Percentiles rank a stretch among this genome's conserved stretches.
These are phyloP conservation scores for Herminia tarsipennalis DNA, from an alignment of 2,888 invertebrate species.

Conservation along the genomic window DNA sequence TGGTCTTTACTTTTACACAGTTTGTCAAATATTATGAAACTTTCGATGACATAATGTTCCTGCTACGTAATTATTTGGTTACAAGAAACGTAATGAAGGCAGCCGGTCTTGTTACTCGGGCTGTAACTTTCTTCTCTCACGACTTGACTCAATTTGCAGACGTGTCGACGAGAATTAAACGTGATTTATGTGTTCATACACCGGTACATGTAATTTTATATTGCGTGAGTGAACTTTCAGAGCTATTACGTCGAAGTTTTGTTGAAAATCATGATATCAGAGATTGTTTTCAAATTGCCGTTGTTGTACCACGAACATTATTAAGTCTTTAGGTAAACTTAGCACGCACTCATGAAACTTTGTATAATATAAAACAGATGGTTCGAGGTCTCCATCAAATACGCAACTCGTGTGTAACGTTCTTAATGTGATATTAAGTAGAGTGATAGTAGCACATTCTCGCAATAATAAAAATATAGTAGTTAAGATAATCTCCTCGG, in stretches of 20 bases:
- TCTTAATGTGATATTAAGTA: conserved; percentile 35
- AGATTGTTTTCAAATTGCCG: no score
- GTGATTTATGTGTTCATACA: conserved; percentile 9
- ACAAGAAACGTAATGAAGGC: conserved; percentile 36
- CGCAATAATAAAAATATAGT: conserved; percentile 24
- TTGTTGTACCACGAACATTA: no score
- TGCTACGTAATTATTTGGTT: conserved; percentile 35
- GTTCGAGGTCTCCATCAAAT: conserved; percentile 1
- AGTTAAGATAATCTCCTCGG: conserved; percentile 19
- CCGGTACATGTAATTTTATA: no score
- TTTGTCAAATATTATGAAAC: conserved; percentile 29
- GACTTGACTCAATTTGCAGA: conserved; percentile 31
- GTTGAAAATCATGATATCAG: no score
- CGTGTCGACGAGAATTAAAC: conserved; percentile 23
- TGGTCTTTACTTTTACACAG: conserved; percentile 13
- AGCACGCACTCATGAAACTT: no score
- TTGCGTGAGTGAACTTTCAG: not conserved
- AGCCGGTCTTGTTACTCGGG: conserved; percentile 18
- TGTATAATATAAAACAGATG: conserved; percentile 14
- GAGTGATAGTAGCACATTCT: conserved; percentile 21
- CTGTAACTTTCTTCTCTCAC: conserved; percentile 42
- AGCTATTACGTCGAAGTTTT: no score
- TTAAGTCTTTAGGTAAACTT: no score
- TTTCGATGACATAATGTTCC: conserved; percentile 24
- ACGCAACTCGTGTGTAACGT: conserved; percentile 8